Conservation (phyloP, 2,888 invertebrate species). For the Campoletis raptor region DNA sequence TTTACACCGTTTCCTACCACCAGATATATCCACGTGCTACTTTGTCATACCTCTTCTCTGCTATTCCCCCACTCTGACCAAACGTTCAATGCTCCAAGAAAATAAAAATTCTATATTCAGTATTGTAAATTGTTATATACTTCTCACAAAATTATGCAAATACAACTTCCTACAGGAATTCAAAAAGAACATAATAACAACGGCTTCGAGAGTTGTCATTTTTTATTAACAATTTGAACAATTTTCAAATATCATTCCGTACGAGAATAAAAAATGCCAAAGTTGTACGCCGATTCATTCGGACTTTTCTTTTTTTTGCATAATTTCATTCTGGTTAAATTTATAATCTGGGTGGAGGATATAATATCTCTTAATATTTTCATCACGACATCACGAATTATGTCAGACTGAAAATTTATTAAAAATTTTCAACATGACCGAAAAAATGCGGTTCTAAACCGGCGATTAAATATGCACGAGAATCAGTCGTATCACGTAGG, state of each 20-base stretch:
- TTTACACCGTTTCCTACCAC: constrained; percentile 50
- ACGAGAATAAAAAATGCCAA: neutral
- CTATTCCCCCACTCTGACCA: neutral
- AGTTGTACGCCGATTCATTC: neutral
- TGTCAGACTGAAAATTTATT: neutral
- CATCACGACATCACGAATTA: neutral
- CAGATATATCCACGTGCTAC: constrained; percentile 47
- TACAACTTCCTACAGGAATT: neutral
- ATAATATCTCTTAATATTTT: neutral
- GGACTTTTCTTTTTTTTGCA: neutral
- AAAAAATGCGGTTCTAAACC: neutral
- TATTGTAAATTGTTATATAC: neutral
- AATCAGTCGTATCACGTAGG: neutral
- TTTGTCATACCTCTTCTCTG: constrained; percentile 8
- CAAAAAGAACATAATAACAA: neutral
- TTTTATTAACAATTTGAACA: neutral
- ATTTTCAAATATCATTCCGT: neutral
- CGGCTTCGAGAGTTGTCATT: neutral
- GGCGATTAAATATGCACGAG: neutral
- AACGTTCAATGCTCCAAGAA: neutral
- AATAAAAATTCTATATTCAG: neutral
- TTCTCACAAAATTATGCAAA: neutral
- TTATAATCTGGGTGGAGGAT: neutral
- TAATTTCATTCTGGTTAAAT: neutral
- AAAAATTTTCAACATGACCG: neutral